These are phyloP conservation scores for Carpatolechia fugitivella DNA, from an alignment of 2,888 invertebrate genomes.

Conservation along the genomic window DNA sequence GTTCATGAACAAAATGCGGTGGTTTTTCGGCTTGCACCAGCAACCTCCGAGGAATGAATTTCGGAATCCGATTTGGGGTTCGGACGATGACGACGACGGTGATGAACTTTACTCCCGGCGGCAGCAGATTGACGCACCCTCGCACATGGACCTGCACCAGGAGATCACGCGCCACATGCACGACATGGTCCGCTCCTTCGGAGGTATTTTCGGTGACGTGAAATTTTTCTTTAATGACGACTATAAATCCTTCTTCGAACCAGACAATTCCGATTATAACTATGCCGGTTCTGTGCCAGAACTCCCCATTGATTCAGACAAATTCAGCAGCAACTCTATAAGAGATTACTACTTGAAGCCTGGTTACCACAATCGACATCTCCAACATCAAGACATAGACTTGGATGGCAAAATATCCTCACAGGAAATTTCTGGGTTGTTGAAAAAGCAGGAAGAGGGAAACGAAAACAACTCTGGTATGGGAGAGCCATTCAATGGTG, in stretches of 20 bases:
- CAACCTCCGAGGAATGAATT: constrained; percentile 65
- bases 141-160: constrained; percentile 45
- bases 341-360: constrained; percentile 70
- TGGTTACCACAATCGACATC: constrained; percentile 48
- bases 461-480: constrained; percentile 9
- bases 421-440: constrained; percentile 62
- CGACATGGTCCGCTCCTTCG: constrained; percentile 59
- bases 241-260: constrained; percentile 41
- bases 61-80: constrained; percentile 71
- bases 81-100: constrained; percentile 63
- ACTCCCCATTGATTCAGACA: constrained; percentile 33
- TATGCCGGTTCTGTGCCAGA: constrained; percentile 22
- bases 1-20: constrained; percentile 57
- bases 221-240: constrained; percentile 50
- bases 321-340: constrained; percentile 46
- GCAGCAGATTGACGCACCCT: constrained; percentile 40
- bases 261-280: constrained; percentile 37
- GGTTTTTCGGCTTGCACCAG: constrained; percentile 53
- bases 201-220: constrained; percentile 60
- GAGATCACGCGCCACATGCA: constrained; percentile 61
- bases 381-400: constrained; percentile 52
- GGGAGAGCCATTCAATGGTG: constrained; percentile 46
- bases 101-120: constrained; percentile 64
- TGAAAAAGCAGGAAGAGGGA: constrained; percentile 51
- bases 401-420: constrained; percentile 69